A percentile compares a stretch with the other conserved stretches of the same genome.
Evolutionary conservation across 2,113 vertebrate species (phyloP).

Genomic region (Propithecus coquereli): DNA sequence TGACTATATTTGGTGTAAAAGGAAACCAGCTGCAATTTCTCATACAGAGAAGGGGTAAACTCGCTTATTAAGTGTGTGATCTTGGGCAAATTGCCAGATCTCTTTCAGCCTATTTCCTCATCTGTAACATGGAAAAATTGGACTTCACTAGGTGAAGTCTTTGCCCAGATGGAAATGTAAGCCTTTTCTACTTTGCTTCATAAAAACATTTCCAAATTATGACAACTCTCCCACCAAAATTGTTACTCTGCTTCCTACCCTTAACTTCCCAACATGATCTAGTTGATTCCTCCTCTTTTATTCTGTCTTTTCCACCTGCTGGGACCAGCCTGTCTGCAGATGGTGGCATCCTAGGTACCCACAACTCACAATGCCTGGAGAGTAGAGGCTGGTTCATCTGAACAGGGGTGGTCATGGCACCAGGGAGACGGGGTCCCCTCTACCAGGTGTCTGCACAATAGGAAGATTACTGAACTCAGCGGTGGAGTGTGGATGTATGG

Average conservation of each 20-base stretch:
- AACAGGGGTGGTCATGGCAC: background rate
- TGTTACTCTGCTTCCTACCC: background rate
- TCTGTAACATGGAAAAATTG: background rate
- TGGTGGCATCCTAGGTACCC: background rate
- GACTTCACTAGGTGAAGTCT: background rate
- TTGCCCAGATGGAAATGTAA: background rate
- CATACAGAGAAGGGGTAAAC: background rate
- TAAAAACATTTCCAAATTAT: constrained; percentile 38
- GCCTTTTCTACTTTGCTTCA: background rate
- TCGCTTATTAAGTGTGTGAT: background rate
- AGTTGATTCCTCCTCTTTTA: background rate
- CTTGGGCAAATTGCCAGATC: background rate
- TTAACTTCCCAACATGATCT: background rate
- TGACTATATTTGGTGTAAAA: background rate
- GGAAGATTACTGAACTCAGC: background rate
- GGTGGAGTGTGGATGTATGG: background rate
- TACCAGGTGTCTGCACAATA: background rate
- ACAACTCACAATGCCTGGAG: background rate
- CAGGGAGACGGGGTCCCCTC: background rate
- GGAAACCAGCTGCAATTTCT: background rate
- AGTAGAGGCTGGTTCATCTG: background rate
- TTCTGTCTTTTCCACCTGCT: background rate
- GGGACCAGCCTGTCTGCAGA: background rate
- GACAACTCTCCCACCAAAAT: background rate
- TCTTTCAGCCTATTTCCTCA: background rate